phyloP scores from a whole-genome alignment of 1,140 invertebrate genomes.

The Drosophila funebris region DNA sequence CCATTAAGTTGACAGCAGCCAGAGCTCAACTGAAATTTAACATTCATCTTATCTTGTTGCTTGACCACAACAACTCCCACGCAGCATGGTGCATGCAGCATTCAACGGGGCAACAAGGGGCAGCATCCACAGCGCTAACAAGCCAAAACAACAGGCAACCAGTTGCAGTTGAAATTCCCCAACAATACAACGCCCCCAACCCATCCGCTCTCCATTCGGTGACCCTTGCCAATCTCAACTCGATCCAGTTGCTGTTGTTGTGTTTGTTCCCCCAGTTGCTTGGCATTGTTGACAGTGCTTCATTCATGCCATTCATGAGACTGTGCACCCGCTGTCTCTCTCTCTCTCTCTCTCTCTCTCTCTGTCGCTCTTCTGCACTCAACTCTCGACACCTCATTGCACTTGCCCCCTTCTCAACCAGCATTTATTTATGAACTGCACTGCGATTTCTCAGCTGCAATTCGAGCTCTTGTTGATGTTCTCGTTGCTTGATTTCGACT shows the following conservation, averaged over 20 bases:
- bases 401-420: constrained; percentile 11
- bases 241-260: not conserved
- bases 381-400: too few species aligned
- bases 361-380: too few species aligned
- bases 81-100: not conserved
- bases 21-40: constrained; percentile 35
- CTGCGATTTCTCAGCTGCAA: constrained; percentile 76
- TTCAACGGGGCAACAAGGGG: not conserved
- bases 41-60: constrained; percentile 50
- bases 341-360: not conserved
- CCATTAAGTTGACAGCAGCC: constrained; percentile 1
- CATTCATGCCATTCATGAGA: constrained; percentile 72
- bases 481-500: constrained; percentile 58
- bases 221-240: not conserved
- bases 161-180: constrained; percentile 9
- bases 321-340: constrained; percentile 25
- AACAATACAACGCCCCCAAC: not conserved
- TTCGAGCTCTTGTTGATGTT: constrained; percentile 48
- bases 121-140: constrained; percentile 53
- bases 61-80: constrained; percentile 32
- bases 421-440: constrained; percentile 73
- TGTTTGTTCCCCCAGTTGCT: constrained; percentile 30
- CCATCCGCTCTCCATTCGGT: not conserved
- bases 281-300: constrained; percentile 76
- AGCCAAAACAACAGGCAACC: constrained; percentile 48